Base-by-base conservation (phyloP, 2,888 invertebrate genomes). In the Tachina fera region DNA sequence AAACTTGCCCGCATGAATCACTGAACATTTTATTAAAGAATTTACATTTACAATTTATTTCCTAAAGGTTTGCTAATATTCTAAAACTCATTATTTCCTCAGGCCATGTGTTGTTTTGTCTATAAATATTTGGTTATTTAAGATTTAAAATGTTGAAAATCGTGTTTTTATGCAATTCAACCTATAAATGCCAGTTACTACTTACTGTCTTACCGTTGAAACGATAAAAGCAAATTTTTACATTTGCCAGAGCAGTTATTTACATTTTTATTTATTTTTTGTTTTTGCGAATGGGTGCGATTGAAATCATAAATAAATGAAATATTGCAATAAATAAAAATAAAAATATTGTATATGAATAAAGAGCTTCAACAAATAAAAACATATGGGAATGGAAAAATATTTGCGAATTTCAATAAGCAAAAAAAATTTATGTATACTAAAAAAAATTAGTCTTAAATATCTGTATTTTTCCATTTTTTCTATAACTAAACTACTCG, bases 151-250 rank as follows among this genome's bases (percentile, higher is more conserved):
- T 83, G 82, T 65, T 13, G 75, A 71, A 82, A 83, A 76, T 86
- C 78, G 65, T 75, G 83, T 83, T 85, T 79, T 14, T 60, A 39
- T 3, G 51, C 63, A 6, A 39, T 51, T 77, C 72, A 83, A 79
- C 79, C 86, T 79, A 86, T 68, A 68, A 83, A 86, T 79, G 83
- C 71, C 86, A 86, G 75, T 83, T 79, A 83, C 79, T 83, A 65
- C 31, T 0, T 31, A 31, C 31, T 31, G 4, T 79, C 39, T 83
- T 49, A 79, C 78, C 60, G 85, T 83, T 86, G 75, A 67, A 70
- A 39, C 60, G 47, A 67, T 78, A 76, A 83, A 85, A 70, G 45
- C n/a, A 10, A 41, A 56, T 77, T 72, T 72, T 80, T 56, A 16
- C 56, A 9, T 67, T 49, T 49, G 47, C 58, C 67, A 39, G 47